Conservation (phyloP, 2,797 vertebrate genomes). For the Pseudocheirus occidentalis region DNA sequence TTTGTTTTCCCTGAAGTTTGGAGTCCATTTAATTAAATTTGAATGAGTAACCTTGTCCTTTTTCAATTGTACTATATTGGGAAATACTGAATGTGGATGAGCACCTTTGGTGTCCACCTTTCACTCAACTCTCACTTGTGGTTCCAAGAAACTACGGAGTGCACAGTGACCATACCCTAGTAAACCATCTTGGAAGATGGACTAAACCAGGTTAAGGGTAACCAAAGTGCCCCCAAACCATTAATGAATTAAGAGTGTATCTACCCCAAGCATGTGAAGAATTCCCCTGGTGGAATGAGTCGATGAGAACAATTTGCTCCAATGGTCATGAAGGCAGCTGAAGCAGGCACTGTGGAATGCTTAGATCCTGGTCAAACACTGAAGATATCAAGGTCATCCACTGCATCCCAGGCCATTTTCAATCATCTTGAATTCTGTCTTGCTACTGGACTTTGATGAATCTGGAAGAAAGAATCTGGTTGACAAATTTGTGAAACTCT, state of each 20-base stretch:
- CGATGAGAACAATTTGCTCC: background rate
- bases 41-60: background rate
- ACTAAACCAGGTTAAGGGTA: too few species aligned
- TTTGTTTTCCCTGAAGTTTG: background rate
- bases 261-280: background rate
- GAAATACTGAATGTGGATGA: background rate
- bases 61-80: background rate
- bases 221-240: too few species aligned
- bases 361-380: background rate
- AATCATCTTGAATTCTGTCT: background rate
- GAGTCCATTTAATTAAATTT: background rate
- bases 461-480: background rate
- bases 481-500: background rate
- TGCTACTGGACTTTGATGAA: background rate
- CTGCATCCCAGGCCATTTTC: background rate
- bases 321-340: background rate
- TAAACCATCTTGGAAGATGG: background rate
- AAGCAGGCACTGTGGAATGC: background rate
- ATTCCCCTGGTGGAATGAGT: background rate
- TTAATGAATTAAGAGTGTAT: background rate
- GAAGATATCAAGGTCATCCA: background rate
- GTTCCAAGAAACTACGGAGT: background rate
- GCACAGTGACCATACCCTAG: background rate
- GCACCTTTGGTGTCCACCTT: background rate
- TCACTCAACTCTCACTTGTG: background rate